These are phyloP conservation scores for Apeira syringaria DNA, from an alignment of 2,888 invertebrate genomes.

Conservation along the genomic window DNA sequence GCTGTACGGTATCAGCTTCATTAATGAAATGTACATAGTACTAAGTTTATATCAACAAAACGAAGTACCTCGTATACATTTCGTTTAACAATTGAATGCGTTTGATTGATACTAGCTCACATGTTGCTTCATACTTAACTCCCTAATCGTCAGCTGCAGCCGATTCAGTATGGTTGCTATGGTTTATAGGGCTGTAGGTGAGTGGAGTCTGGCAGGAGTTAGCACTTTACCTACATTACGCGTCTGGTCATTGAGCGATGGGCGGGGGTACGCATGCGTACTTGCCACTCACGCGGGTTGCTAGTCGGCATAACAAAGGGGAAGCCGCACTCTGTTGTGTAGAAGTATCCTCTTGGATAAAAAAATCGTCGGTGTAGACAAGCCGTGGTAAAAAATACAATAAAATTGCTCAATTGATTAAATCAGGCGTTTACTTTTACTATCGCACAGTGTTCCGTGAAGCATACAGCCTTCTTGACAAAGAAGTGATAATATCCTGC, in stretches of 20 bases:
- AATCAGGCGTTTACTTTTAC: slow-evolving; percentile 8
- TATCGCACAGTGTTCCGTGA: neutral
- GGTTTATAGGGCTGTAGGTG: slow-evolving; percentile 1
- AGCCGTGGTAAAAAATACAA: neutral
- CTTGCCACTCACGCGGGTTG: slow-evolving; percentile 39
- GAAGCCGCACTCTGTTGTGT: slow-evolving; percentile 13
- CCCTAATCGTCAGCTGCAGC: slow-evolving; percentile 6
- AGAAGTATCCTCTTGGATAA: slow-evolving; percentile 4
- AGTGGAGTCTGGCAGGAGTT: neutral
- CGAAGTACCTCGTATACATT: no score
- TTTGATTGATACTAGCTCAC: no score
- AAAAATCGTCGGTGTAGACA: neutral
- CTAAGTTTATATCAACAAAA: no score
- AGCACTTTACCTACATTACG: slow-evolving; percentile 39
- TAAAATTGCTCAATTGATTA: slow-evolving; percentile 1
- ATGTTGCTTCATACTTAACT: no score
- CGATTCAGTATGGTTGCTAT: slow-evolving; percentile 1
- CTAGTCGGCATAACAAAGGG: slow-evolving; percentile 34
- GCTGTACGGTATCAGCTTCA: no score
- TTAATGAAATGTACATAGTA: no score
- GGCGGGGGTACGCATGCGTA: slow-evolving; percentile 70
- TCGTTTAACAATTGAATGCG: no score
- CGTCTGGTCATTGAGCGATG: slow-evolving; percentile 70
- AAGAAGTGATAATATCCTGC: neutral
- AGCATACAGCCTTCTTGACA: no score